Percentiles rank a stretch among this genome's conserved stretches.
These are phyloP conservation scores for Limnephilus marmoratus DNA, from an alignment of 2,888 invertebrate species.

Conservation along the genomic window DNA sequence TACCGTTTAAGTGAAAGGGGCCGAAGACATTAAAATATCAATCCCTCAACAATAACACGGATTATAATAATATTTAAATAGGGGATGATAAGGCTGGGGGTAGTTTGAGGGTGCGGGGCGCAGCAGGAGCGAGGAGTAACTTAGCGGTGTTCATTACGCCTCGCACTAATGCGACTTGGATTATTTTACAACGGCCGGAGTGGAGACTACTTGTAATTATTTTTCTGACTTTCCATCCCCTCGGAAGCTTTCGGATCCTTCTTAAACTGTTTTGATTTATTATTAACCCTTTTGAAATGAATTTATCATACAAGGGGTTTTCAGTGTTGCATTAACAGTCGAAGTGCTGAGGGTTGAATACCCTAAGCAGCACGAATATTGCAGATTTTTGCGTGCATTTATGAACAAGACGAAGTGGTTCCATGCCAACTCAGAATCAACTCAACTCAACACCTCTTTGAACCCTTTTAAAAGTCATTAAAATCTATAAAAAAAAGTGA, in stretches of 20 bases:
- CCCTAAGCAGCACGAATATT: no score
- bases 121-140: constrained; percentile 2
- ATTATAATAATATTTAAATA: not conserved
- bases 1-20: not conserved
- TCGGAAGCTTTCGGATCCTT: not conserved
- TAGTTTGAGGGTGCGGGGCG: not conserved
- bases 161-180: constrained; percentile 28
- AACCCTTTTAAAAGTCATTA: no score
- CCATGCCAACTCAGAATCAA: no score
- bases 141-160: constrained; percentile 33
- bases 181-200: constrained; percentile 19
- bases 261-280: not conserved
- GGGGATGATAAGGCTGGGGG: not conserved
- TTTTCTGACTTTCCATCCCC: constrained; percentile 4
- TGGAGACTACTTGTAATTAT: constrained; percentile 4
- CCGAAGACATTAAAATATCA: not conserved
- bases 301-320: no score
- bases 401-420: no score
- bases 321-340: not conserved
- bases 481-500: no score
- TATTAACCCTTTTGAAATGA: not conserved
- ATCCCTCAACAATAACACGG: constrained; percentile 2
- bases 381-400: no score
- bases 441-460: no score
- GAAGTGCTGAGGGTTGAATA: not conserved